phyloP scores from a whole-genome alignment of 2,888 invertebrate species.

The Cantharis flavilabris region DNA sequence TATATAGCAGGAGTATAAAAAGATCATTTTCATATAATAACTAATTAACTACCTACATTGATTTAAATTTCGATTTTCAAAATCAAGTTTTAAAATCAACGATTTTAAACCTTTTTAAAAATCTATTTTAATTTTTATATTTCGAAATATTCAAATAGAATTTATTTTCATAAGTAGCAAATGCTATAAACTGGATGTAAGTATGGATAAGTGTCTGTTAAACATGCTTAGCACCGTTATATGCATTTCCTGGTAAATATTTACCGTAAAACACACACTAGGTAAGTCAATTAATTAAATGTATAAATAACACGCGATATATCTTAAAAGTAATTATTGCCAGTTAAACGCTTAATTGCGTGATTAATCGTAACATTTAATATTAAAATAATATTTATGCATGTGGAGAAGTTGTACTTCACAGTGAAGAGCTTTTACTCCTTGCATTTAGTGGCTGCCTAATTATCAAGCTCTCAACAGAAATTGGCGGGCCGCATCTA shows the following conservation, averaged over 20 bases:
- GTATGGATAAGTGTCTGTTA: neutral
- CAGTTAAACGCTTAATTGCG: neutral
- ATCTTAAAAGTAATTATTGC: neutral
- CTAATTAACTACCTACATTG: no score
- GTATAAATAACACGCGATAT: neutral
- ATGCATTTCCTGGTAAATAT: neutral
- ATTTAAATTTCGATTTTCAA: no score
- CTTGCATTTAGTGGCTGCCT: constrained; percentile 44
- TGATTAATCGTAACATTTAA: neutral
- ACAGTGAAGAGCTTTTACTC: constrained; percentile 39
- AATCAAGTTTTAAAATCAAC: no score
- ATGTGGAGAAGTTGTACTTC: constrained; percentile 21
- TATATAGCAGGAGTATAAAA: no score
- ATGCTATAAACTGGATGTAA: neutral
- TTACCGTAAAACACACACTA: neutral
- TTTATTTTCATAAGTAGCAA: neutral
- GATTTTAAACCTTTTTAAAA: no score
- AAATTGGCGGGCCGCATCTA: constrained; percentile 50
- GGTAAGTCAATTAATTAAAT: neutral
- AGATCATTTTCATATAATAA: no score
- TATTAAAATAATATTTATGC: neutral
- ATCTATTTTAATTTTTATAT: no score
- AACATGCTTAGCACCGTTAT: neutral
- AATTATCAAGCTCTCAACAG: constrained; percentile 46
- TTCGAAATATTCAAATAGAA: neutral